These are phyloP conservation scores for Nettapus auritus DNA, from an alignment of 2,113 vertebrate species.

Conservation along the genomic window DNA sequence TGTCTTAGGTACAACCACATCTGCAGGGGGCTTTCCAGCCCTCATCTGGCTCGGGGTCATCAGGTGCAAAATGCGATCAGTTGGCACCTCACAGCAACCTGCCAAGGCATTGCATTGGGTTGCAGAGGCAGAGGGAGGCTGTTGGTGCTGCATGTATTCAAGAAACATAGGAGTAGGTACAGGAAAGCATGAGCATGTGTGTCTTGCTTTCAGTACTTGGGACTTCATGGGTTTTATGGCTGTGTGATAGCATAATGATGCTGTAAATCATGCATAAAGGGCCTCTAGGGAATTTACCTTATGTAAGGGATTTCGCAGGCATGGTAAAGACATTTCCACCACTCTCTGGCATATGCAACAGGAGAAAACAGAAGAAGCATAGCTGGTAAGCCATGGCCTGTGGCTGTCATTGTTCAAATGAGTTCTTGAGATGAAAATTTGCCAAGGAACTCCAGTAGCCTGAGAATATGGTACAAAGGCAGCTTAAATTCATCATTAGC, in stretches of 20 bases:
- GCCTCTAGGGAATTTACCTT: slow-evolving; percentile 30
- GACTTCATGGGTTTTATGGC: slow-evolving; percentile 39
- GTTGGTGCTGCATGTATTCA: rapidly evolving
- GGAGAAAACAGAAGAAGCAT: not conserved
- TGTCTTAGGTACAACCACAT: rapidly evolving
- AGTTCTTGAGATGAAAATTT: not conserved
- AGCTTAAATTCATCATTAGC: slow-evolving; percentile 45
- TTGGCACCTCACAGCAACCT: not conserved
- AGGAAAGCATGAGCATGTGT: not conserved
- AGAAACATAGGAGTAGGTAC: not conserved
- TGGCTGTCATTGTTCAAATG: not conserved
- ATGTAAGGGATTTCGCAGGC: slow-evolving; percentile 40
- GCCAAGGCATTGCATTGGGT: not conserved
- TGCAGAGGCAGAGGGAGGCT: not conserved
- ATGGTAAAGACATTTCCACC: slow-evolving; percentile 28
- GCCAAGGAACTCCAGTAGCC: slow-evolving; percentile 45
- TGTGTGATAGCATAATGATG: slow-evolving; percentile 28
- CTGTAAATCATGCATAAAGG: slow-evolving; percentile 60
- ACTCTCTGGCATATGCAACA: not conserved
- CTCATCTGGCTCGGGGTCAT: not conserved
- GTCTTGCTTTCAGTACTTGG: slow-evolving; percentile 18
- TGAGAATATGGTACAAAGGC: slow-evolving; percentile 48
- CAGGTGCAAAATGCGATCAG: rapidly evolving
- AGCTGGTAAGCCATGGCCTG: slow-evolving; percentile 20
- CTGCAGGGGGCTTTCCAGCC: not conserved